phyloP scores from a whole-genome alignment of 2,797 vertebrate genomes.

The Amazona ochrocephala region DNA sequence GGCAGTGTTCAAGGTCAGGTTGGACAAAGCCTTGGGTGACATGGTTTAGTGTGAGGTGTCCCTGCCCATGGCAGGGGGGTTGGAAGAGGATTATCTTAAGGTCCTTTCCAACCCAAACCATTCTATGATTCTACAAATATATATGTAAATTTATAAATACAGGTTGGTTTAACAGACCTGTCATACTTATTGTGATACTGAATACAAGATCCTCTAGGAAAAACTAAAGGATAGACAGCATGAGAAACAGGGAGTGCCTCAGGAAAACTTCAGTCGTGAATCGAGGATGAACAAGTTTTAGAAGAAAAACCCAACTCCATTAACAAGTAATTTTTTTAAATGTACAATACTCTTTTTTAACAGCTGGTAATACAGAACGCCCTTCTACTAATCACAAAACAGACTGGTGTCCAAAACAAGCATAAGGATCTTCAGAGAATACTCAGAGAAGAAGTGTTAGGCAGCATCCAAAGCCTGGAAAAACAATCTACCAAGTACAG shows the following conservation, averaged over 20 bases:
- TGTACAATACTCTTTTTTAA: not conserved
- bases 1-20: too few species aligned
- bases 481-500: not conserved
- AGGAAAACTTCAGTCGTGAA: not conserved
- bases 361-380: not conserved
- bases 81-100: not conserved
- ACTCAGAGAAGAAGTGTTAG: rapidly evolving
- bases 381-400: not conserved
- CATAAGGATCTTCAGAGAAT: not conserved
- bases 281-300: not conserved
- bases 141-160: not conserved
- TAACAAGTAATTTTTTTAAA: not conserved
- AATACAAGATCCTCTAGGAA: not conserved
- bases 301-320: not conserved
- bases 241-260: not conserved
- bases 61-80: not conserved
- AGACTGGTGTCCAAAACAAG: not conserved
- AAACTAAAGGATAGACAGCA: not conserved
- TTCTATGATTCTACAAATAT: not conserved
- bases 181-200: not conserved
- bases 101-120: too few species aligned
- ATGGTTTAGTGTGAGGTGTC: too few species aligned
- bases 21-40: too few species aligned
- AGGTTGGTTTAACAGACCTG: not conserved
- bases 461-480: not conserved